Evolutionary conservation across 1,140 invertebrate species (phyloP), one percentile per base, ranked within the genome.

Genomic region (Polypedilum vanderplanki): DNA sequence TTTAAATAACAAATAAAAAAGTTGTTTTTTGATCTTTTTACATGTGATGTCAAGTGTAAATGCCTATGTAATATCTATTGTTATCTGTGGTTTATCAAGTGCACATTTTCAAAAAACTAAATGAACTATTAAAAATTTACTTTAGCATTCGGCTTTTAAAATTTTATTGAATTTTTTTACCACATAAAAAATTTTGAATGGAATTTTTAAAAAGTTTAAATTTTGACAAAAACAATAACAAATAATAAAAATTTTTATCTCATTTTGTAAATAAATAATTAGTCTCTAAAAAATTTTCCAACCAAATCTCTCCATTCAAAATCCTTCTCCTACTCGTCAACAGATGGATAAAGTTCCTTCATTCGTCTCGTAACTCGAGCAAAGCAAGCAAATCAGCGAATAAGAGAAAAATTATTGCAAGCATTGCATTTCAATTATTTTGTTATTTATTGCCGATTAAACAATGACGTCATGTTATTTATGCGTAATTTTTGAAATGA

Each of bases 361-460:
- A n/a, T 1, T 70, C 10, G 7, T 18, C 17, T 22, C 18, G 65
- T 12, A 15, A 57, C 12, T n/a, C 7, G 15, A 41, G 10, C 4
- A 41, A 41, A 41, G 10, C 10, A 41, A 7, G 4, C 10, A 10
- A 10, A 8, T 46, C 9, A 46, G 1, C 15, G 41, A 10, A 15
- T 46, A 70, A 3, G 18, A 70, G 20, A 8, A 70, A 70, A 70
- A 20, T 70, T 22, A 10, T 18, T 12, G 20, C 65, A 70, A 18
- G 18, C n/a, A 70, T 70, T 70, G 17, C 20, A 20, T 70, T 70
- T 70, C 20, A 70, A 20, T 22, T 70, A 70, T 18, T 70, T 70
- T 70, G 65, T 70, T 18, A 20, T 70, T 70, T 70, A 70, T 70
- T 18, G 17, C 65, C 20, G 65, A 70, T 70, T 70, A 70, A 70